Evolutionary conservation across 2,888 invertebrate genomes (phyloP), one percentile per base, ranked within the genome.

Genomic region (Schizotus pectinicornis): DNA sequence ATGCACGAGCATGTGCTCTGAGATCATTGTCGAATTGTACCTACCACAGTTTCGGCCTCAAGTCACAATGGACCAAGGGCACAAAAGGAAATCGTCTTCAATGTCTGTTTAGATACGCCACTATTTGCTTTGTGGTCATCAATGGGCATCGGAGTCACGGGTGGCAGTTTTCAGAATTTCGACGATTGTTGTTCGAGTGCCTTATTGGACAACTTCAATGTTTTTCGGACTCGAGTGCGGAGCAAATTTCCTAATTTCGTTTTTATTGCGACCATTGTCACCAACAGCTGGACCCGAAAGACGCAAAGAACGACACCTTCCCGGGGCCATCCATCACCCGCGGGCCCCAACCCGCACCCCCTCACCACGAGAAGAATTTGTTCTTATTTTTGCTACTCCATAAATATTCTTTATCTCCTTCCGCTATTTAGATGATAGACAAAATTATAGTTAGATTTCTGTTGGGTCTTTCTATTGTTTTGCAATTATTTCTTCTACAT

Each of bases 221-320:
- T 69, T 71, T 72, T 70, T 67, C 63, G 61, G 66, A 63, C 55
- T 58, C 59, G 67, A 65, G 66, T 69, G 70, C 74, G 74, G 67
- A 75, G 72, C 76, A 74, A 76, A 76, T 76, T 75, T 75, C 60
- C 64, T 67, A 74, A 74, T 72, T 74, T 70, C 67, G 68, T 69
- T 75, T 74, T 74, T 73, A 72, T 74, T 75, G 67, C 69, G 47
- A 54, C 64, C 71, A 71, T 57, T 57, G 46, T 56, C 6, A n/a
- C 6, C 32, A 33, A 41, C 50, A 50, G 50, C 50, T 50, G 50
- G 34, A 22, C 22, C 22, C 22, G 22, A 22, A 22, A 22, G 5
- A 22, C 22, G 22, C 22, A 22, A 22, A 5, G 5, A 22, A 22
- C 22, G 22, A 22, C 22, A 22, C 22, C 22, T 22, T 22, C 22